These are phyloP conservation scores for Cacatua alba DNA, from an alignment of 2,113 vertebrate species.

Conservation along the genomic window DNA sequence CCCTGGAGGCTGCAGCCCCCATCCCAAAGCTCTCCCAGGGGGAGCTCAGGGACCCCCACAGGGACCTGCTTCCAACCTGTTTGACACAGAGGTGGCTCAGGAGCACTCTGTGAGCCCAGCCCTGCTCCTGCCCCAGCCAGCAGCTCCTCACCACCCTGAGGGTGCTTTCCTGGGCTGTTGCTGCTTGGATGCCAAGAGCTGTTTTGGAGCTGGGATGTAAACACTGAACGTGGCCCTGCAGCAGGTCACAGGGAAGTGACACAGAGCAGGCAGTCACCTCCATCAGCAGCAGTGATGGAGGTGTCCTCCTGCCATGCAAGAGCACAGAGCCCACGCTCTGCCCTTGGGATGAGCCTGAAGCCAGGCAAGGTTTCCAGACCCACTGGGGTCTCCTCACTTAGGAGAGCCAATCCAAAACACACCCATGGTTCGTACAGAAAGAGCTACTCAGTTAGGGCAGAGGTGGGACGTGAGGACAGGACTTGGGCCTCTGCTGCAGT, in stretches of 20 bases:
- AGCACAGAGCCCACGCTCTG: neutral
- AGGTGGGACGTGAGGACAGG: neutral
- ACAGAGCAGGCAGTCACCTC: neutral
- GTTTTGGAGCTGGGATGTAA: neutral
- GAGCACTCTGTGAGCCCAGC: neutral
- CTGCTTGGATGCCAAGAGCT: neutral
- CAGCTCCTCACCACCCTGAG: neutral
- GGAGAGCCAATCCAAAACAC: neutral
- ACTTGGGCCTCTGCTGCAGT: fast-evolving
- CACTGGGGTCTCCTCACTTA: neutral
- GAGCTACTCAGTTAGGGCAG: neutral
- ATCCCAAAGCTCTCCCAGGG: neutral
- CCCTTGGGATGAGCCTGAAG: fast-evolving
- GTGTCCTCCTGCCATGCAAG: neutral
- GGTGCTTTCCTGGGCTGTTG: neutral
- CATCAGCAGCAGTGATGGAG: neutral
- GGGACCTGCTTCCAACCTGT: fast-evolving
- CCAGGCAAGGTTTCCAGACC: neutral
- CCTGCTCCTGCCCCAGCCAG: neutral
- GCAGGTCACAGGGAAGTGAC: neutral
- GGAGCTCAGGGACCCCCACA: neutral
- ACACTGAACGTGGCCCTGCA: neutral
- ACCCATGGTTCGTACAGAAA: neutral
- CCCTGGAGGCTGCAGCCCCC: neutral
- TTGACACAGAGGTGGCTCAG: neutral